Percentiles rank a stretch among this genome's conserved stretches.
These are phyloP conservation scores for Xiphydria camelus DNA, from an alignment of 2,888 invertebrate species.

Conservation along the genomic window DNA sequence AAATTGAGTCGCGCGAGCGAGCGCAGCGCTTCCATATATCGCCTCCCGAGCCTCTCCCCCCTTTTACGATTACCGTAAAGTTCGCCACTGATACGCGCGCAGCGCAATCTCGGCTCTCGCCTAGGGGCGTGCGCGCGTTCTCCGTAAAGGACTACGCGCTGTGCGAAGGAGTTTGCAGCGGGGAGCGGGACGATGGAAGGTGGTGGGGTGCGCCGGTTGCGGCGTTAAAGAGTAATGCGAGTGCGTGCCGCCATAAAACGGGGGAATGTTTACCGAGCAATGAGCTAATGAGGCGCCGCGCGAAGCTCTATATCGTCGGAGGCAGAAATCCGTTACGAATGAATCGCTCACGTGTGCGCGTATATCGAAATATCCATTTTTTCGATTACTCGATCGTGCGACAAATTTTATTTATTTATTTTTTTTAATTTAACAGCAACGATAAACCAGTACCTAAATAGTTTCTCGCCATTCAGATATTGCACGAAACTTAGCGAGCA, in stretches of 20 bases:
- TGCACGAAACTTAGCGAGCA: too few relatives aligned
- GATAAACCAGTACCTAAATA: too few relatives aligned
- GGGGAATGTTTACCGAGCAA: slow-evolving; percentile 31
- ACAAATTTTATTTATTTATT: too few relatives aligned
- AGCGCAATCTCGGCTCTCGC: slow-evolving; percentile 17
- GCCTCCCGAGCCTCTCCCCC: slow-evolving; percentile 5
- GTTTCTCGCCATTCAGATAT: too few relatives aligned
- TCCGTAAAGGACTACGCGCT: slow-evolving; percentile 23
- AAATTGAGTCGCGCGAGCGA: slow-evolving; percentile 26
- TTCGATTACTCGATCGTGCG: too few relatives aligned
- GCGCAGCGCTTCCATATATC: not conserved
- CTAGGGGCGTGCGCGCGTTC: slow-evolving; percentile 22
- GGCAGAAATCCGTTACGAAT: too few relatives aligned
- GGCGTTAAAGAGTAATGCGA: slow-evolving; percentile 21
- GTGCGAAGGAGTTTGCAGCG: too few relatives aligned
- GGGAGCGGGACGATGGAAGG: not conserved
- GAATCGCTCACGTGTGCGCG: too few relatives aligned
- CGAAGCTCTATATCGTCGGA: too few relatives aligned
- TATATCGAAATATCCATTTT: too few relatives aligned
- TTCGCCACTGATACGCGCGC: too few relatives aligned
- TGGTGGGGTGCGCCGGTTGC: slow-evolving; percentile 1
- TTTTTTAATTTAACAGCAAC: too few relatives aligned
- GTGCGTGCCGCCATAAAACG: slow-evolving; percentile 25
- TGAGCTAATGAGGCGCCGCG: slow-evolving; percentile 32
- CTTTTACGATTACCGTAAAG: slow-evolving; percentile 16